These are phyloP conservation scores for Symphodus melops DNA, from an alignment of 2,113 vertebrate species.

Conservation along the genomic window DNA sequence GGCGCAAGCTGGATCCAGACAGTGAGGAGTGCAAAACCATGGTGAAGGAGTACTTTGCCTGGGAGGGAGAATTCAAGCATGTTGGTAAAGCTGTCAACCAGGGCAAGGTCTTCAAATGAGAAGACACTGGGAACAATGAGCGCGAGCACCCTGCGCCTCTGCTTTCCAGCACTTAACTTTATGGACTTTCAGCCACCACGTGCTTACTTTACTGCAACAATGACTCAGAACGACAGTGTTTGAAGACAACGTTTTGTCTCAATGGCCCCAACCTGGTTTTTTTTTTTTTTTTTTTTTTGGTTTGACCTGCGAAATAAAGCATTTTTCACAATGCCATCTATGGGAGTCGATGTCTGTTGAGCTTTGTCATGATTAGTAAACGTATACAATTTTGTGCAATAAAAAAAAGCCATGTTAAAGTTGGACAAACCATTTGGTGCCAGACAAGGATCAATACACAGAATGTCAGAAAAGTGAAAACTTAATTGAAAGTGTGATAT, in stretches of 20 bases:
- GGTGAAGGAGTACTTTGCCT: slow-evolving; percentile 92
- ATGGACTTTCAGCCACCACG: slow-evolving; percentile 71
- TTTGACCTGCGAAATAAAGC: slow-evolving; percentile 81
- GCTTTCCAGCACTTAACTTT: slow-evolving; percentile 56
- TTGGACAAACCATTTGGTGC: background rate
- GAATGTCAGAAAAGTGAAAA: too few species aligned
- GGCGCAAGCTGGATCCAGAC: slow-evolving; percentile 89
- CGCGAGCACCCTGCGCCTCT: slow-evolving; percentile 54
- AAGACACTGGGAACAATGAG: slow-evolving; percentile 46
- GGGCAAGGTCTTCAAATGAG: slow-evolving; percentile 95
- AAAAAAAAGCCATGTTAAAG: too few species aligned
- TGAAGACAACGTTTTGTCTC: slow-evolving; percentile 63
- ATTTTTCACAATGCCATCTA: slow-evolving; percentile 75
- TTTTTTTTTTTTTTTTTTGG: too few species aligned
- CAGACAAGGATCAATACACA: background rate
- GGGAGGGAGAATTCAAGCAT: slow-evolving; percentile 93
- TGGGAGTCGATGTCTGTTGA: slow-evolving; percentile 44
- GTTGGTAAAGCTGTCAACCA: slow-evolving; percentile 90
- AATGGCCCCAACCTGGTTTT: slow-evolving; percentile 57
- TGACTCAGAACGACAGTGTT: slow-evolving; percentile 64
- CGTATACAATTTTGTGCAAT: background rate
- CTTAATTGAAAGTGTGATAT: too few species aligned
- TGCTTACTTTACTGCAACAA: slow-evolving; percentile 63
- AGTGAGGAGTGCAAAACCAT: slow-evolving; percentile 90
- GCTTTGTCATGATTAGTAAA: background rate